Percentiles rank a stretch among this genome's conserved stretches.
Evolutionary conservation across 2,797 vertebrate genomes (phyloP).

Genomic region (Phrynocephalus forsythii): DNA sequence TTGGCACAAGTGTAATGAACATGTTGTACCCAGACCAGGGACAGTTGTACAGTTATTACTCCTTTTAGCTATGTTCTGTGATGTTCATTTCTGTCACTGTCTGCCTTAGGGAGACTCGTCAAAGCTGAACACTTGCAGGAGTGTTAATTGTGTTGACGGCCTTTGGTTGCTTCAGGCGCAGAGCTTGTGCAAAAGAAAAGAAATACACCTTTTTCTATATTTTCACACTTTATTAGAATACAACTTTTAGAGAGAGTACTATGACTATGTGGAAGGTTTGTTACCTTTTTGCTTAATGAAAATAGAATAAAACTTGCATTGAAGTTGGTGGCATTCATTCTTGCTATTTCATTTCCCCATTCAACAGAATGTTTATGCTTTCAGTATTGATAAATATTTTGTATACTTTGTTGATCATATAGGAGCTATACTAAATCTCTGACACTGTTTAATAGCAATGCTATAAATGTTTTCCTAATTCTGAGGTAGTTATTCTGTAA

Average conservation of each 20-base stretch:
- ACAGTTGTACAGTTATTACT: background rate
- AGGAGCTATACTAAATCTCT: background rate
- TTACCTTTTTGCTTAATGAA: constrained; percentile 1
- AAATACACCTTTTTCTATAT: background rate
- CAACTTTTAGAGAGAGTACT: background rate
- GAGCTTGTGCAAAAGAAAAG: no score
- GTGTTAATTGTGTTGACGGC: background rate
- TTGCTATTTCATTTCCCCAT: background rate
- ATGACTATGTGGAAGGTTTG: background rate
- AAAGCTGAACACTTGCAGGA: background rate
- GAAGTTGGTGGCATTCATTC: background rate
- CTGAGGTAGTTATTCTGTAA: no score
- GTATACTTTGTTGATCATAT: background rate
- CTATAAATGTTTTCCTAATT: background rate
- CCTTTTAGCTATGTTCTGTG: background rate
- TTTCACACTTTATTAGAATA: constrained; percentile 5
- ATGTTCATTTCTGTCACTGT: background rate
- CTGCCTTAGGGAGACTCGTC: background rate
- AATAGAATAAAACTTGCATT: constrained; percentile 11
- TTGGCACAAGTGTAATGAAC: background rate
- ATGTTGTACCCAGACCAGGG: background rate
- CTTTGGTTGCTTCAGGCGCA: background rate
- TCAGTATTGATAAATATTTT: background rate
- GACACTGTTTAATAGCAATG: background rate
- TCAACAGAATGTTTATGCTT: background rate